A percentile compares a stretch with the other conserved stretches of the same genome.
Evolutionary conservation across 2,113 vertebrate species (phyloP).

Genomic region (Dasypus novemcinctus): DNA sequence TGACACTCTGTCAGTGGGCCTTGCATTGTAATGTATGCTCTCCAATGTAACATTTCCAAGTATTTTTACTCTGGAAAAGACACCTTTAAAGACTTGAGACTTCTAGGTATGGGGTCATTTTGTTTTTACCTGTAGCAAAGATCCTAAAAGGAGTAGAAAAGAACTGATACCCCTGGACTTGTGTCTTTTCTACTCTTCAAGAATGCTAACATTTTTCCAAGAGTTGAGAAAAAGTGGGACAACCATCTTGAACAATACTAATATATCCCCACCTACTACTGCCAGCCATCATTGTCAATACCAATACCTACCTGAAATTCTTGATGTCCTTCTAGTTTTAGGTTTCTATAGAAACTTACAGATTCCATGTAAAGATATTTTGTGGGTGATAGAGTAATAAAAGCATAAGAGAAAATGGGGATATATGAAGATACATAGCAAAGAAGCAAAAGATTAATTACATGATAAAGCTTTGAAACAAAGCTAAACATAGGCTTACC

Average conservation of each 20-base stretch:
- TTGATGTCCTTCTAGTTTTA: neutral
- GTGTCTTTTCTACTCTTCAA: neutral
- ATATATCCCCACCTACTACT: neutral
- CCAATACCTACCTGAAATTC: neutral
- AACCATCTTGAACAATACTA: neutral
- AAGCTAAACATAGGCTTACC: too few relatives aligned
- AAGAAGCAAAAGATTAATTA: neutral
- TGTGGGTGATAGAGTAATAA: neutral
- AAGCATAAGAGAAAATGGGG: neutral
- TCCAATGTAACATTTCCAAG: too few relatives aligned
- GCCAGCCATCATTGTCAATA: neutral
- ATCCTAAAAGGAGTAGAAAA: neutral
- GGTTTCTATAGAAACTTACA: neutral
- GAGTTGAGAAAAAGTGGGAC: neutral
- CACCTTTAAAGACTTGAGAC: neutral
- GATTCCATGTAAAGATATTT: neutral
- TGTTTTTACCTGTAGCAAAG: neutral
- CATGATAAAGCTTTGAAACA: neutral
- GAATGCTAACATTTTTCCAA: neutral
- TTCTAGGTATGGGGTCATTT: neutral
- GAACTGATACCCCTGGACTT: neutral
- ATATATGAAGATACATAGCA: neutral
- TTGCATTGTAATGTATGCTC: too few relatives aligned
- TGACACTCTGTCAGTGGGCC: too few relatives aligned
- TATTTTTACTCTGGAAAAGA: neutral